Base-by-base conservation (phyloP, 2,113 vertebrate species). In the Campylorhamphus procurvoides region DNA sequence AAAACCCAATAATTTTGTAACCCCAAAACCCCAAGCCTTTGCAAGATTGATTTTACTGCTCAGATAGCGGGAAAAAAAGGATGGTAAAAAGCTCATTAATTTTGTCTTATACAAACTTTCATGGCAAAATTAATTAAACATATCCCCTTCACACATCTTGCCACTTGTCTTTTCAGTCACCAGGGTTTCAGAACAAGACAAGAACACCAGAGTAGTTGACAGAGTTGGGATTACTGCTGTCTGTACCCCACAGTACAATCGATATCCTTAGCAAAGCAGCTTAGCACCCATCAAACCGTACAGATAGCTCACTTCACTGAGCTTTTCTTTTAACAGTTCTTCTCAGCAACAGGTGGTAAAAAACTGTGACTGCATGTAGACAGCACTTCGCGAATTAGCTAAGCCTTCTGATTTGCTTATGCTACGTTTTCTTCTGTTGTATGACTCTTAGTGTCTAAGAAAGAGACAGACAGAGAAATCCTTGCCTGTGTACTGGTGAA, bases 1-100 rank as follows among this genome's bases (percentile, higher is more conserved):
- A 60, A 92, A 95, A 95, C 20, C 50, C 79, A 95, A 82, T 46
- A 75, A 80, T 59, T 95, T 82, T 89, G 64, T 94, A 80, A 96
- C 89, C 22, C 50, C 44, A 95, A 93, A 95, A 7, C n/a, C 60
- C 66, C 55, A 78, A 87, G 76, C 64, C 35, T 75, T 79, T 90
- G 40, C 66, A 93, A 89, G 69, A 83, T 1, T 46, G 49, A 72
- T 84, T 22, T 39, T 87, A 46, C 60, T 88, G 66, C 76, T 93
- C 60, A 84, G 71, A 78, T 9, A 67, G 50, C 31, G 20, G 40
- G 6, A 50, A 60, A 74, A 83, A 80, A 56, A 33, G 27, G 8
- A 64, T 35, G 46, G 46, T 53, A 72, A 55, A 85, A 58, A 89
- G 27, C 23, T 60, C 24, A 33, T 78, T 93, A 49, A 53, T 95